Conservation (phyloP, 2,888 invertebrate species). For the Mimachlamys varia region DNA sequence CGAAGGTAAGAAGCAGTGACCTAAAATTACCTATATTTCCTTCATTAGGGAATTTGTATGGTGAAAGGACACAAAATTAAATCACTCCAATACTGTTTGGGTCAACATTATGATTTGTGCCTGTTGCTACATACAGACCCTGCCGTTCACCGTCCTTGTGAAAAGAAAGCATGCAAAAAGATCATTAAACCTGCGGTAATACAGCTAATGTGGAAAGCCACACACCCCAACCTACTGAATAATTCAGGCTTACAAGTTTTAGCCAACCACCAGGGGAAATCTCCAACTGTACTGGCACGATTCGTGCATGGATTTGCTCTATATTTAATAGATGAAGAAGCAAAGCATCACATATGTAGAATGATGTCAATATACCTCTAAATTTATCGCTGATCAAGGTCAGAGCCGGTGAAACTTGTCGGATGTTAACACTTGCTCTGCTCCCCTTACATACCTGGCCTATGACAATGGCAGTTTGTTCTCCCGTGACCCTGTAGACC, state of each 20-base stretch:
- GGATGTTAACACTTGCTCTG: neutral
- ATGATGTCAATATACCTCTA: conserved; percentile 13
- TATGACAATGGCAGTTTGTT: neutral
- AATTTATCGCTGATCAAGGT: conserved; percentile 23
- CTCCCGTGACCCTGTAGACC: neutral
- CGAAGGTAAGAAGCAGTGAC: neutral
- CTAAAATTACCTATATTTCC: neutral
- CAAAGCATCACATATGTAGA: conserved; percentile 19
- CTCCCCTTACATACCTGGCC: neutral
- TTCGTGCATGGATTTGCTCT: conserved; percentile 36
- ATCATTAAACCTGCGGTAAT: neutral
- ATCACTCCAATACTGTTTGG: neutral
- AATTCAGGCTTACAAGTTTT: conserved; percentile 31
- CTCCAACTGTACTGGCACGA: conserved; percentile 28
- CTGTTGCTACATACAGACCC: neutral
- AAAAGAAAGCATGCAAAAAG: conserved; percentile 34
- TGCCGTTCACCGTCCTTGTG: neutral
- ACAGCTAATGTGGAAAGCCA: conserved; percentile 20
- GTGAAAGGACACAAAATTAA: neutral
- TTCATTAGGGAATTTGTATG: neutral
- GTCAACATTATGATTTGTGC: neutral
- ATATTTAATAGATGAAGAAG: conserved; percentile 36
- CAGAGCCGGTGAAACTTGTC: neutral
- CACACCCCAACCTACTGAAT: neutral
- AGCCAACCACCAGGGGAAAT: conserved; percentile 5